Conservation (phyloP, 1,140 invertebrate species). For the Drosophila micromelanica region DNA sequence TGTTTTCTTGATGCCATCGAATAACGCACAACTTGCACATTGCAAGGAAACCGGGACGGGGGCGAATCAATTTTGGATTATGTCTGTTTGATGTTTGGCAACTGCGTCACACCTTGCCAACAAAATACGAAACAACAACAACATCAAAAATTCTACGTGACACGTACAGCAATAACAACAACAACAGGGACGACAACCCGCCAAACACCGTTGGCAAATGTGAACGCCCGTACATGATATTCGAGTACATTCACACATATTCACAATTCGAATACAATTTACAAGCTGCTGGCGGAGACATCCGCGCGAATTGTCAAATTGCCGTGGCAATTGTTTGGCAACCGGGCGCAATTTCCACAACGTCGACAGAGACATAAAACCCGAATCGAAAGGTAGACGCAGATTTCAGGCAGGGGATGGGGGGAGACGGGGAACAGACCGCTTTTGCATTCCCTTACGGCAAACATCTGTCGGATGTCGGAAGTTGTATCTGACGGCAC, state of each 20-base stretch:
- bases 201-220: constrained; percentile 61
- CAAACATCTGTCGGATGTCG: constrained; percentile 82
- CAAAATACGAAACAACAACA: not conserved
- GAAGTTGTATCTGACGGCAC: constrained; percentile 83
- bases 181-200: constrained; percentile 34
- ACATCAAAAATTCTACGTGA: constrained; percentile 46
- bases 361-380: not conserved
- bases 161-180: constrained; percentile 27
- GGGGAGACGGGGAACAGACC: not conserved
- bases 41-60: constrained; percentile 4
- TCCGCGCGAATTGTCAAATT: constrained; percentile 54
- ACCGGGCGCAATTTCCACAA: constrained; percentile 61
- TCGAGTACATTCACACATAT: constrained; percentile 58
- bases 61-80: constrained; percentile 50
- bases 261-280: constrained; percentile 36
- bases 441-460: constrained; percentile 44
- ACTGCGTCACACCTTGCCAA: constrained; percentile 71
- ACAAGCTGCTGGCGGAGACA: constrained; percentile 62
- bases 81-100: constrained; percentile 57
- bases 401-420: not conserved
- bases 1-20: not conserved
- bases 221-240: constrained; percentile 57
- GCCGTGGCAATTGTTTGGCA: constrained; percentile 71
- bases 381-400: not conserved
- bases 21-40: constrained; percentile 29